Base-by-base conservation (phyloP, 2,797 vertebrate genomes). In the Poeciliopsis paucimaculata region DNA sequence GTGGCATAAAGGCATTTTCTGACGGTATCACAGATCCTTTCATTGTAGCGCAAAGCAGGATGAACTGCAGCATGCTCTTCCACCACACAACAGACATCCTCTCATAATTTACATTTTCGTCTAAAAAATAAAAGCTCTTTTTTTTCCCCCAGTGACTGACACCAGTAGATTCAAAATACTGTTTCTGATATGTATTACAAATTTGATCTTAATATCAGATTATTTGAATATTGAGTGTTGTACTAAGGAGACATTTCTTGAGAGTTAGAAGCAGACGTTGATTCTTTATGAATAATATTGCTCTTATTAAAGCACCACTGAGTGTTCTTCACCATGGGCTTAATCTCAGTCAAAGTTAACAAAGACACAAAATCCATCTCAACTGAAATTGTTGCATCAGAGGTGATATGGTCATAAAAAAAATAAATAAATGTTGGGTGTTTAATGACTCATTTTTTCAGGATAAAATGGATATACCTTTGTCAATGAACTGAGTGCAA, bases 11-110 rank as follows among this genome's bases (percentile, higher is more conserved):
- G 46, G 36, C 75, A 49, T 75, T 75, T 43, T 60, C 73, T 75
- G 53, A 75, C 16, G 11, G 53, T n/a, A 5, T 75, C 73, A 41
- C 51, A 41, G 57, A 76, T 76, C 47, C 64, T 77, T 46, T 28
- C 57, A 43, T 46, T 41, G 31, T 51, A 41, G 60, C 36, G 60
- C 75, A 49, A 51, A 68, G 18, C 18, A 77, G 75, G 73, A 45
- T 45, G 57, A 76, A 76, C 36, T 12, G 20, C 39, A 76, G 26
- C 18, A 10, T 16, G 45, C 34, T 51, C 62, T 39, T 51, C 45
- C 75, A 26, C 34, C 46, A n/a, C 26, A 49, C 12, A 66, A 68
- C 39, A 62, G 34, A 16, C 26, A 36, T 41, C 20, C 73, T 53
- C 49, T 74, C 11, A 34, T 20, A 64, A 34, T 46, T 46, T 26